Evolutionary conservation across 23 tunicate genomes (phyloP).

Genomic region (Clavelina lepadiformis): DNA sequence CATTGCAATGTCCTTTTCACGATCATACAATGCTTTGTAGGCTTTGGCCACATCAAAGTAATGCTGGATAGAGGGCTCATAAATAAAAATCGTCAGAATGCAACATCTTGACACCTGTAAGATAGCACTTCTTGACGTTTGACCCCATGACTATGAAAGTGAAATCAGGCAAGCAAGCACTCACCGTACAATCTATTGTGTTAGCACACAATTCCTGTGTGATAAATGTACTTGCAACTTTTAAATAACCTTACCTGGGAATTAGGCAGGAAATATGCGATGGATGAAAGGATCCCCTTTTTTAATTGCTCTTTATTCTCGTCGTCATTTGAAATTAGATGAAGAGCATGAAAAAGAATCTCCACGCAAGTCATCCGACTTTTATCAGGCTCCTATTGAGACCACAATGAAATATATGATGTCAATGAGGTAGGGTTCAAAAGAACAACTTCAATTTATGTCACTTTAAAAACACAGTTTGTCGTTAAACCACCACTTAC

Average conservation of each 20-base stretch:
- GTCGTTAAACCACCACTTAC: too few relatives aligned
- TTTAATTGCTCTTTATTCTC: slow-evolving; percentile 12
- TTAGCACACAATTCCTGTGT: not conserved
- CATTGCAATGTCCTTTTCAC: slow-evolving; percentile 12
- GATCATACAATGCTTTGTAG: slow-evolving; percentile 17
- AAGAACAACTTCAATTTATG: too few relatives aligned
- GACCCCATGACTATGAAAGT: not conserved
- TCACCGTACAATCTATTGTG: not conserved
- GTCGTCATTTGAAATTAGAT: slow-evolving; percentile 26
- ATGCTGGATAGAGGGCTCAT: slow-evolving; percentile 28
- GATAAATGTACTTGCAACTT: not conserved
- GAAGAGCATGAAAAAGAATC: slow-evolving; percentile 26
- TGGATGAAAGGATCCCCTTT: slow-evolving; percentile 26
- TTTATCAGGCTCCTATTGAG: slow-evolving; percentile 4
- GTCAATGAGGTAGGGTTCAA: too few relatives aligned
- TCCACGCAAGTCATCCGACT: slow-evolving; percentile 44
- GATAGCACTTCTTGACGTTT: not conserved
- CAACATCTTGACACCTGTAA: slow-evolving; percentile 48
- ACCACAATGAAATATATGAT: not conserved
- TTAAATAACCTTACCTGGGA: slow-evolving; percentile 15
- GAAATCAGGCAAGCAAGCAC: not conserved
- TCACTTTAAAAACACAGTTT: too few relatives aligned
- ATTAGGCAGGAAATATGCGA: slow-evolving; percentile 39
- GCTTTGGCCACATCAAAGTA: slow-evolving; percentile 44
- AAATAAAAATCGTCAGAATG: slow-evolving; percentile 32